phyloP scores from a whole-genome alignment of 2,888 invertebrate species.

The Polia nebulosa region DNA sequence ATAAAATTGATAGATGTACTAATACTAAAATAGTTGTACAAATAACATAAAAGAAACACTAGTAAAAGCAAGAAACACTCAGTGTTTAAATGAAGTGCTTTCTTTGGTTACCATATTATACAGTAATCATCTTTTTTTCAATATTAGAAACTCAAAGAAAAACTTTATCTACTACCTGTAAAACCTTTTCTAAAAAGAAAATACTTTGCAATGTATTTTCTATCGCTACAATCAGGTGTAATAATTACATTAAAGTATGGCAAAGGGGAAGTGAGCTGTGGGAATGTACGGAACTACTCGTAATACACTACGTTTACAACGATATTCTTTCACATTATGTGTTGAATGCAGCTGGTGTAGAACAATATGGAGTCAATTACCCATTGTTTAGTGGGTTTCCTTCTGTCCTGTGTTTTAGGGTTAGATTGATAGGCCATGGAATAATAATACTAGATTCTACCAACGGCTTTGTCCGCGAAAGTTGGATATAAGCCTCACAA shows the following conservation, averaged over 20 bases:
- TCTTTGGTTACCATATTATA: no score
- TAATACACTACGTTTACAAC: conserved; percentile 53
- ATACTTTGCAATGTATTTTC: conserved; percentile 63
- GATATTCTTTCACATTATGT: conserved; percentile 61
- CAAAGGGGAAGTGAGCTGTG: conserved; percentile 70
- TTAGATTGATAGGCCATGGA: conserved; percentile 5
- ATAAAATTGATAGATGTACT: no score
- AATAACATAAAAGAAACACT: no score
- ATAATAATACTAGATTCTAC: background rate
- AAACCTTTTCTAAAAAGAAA: background rate
- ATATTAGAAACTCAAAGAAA: background rate
- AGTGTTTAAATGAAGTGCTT: no score
- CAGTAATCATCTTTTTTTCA: no score
- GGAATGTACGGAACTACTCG: conserved; percentile 69
- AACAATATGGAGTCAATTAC: conserved; percentile 57
- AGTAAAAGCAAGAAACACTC: no score
- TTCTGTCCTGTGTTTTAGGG: conserved; percentile 28
- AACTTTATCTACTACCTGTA: no score
- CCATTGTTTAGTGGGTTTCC: conserved; percentile 49
- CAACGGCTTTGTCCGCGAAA: background rate
- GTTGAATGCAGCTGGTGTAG: conserved; percentile 60
- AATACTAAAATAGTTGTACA: no score
- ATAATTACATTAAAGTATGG: conserved; percentile 76
- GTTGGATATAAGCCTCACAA: background rate
- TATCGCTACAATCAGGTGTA: conserved; percentile 77